Base-by-base conservation (phyloP, 1,140 invertebrate species). In the Cotesia chilonis region DNA sequence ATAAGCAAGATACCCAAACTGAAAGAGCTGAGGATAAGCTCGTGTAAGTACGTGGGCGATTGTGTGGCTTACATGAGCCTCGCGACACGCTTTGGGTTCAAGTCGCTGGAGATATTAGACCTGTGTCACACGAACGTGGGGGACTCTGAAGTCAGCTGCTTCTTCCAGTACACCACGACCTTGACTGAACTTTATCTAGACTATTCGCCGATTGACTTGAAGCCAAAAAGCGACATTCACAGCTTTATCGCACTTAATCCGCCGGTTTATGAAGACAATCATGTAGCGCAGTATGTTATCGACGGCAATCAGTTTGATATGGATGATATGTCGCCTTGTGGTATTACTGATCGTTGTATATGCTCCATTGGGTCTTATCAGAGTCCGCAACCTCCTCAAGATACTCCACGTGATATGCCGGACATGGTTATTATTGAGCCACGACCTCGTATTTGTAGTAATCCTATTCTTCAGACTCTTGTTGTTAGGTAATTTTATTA, bases 31-130 rank as follows among this genome's bases (percentile, higher is more conserved):
- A 84, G 87, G 75, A 76, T 92, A 37, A 84, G 90, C 72, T 89
- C 91, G 4, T 94, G 92, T 81, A 80, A 83, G 61, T 85, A 88
- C 69, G 82, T 94, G 67, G 88, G 88, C 20, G 92, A 93, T 79
- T 93, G 92, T 80, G 90, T 94, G 12, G 92, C 92, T 0, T 94
- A 94, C 82, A 89, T 90, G 12, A 92, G 92, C 77, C 88, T 94
- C 54, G 91, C 92, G 0, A 89, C 90, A 6, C 85, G 91, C 78
- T 92, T 92, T 82, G 92, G 93, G n/a, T 93, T 94, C 76, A 87
- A 88, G 79, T 84, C 86, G 14, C 79, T 93, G 5, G 88, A 91
- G 91, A 81, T 89, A 17, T 80, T 93, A 35, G 92, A 93, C 78
- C 81, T 93, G 12, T 88, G 92, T 66, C 88, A 89, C 68, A 92